Base-by-base conservation (phyloP, 2,797 vertebrate species). In the Catamblyrhynchus diadema region DNA sequence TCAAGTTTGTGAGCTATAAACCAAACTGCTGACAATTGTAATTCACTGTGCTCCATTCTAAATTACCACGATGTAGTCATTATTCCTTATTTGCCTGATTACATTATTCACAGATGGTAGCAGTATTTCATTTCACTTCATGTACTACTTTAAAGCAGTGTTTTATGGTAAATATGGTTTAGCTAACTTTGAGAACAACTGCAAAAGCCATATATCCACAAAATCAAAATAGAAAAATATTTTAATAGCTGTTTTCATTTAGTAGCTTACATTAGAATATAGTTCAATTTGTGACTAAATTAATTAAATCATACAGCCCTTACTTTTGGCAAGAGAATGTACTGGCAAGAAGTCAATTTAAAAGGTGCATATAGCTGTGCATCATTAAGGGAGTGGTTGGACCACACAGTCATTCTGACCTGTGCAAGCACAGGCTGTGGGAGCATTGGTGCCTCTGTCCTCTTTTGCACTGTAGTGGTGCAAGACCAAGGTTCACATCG, bases 61-160 rank as follows among this genome's bases (percentile, higher is more conserved):
- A 59, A 93, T 95, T 97, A 95, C 70, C 45, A 91, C 50, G 47
- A 85, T 94, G 70, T 48, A 94, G 80, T 92, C 86, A 86, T 97
- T 95, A 97, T 93, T 96, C 86, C 87, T 93, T 82, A 87, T 94
- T 95, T 95, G 85, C 86, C 51, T 93, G 94, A 91, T 96, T 93
- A 84, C 84, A 92, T 88, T 94, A 78, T 93, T 90, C 88, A 81
- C 90, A 96, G 92, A 97, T 96, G 88, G 70, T 89, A 75, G 86
- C 57, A 71, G 67, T 30, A 35, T 66, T 93, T 94, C 44, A 56
- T 86, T 92, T 80, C 54, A 81, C 24, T 70, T 94, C 20, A 37
- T 48, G 25, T 57, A 33, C 86, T 42, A 80, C 39, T 95, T 69
- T 93, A 60, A 80, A 96, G 69, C 32, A 73, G 41, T 42, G 50